These are phyloP conservation scores for Cydia amplana DNA, from an alignment of 1,140 invertebrate genomes.

Conservation along the genomic window DNA sequence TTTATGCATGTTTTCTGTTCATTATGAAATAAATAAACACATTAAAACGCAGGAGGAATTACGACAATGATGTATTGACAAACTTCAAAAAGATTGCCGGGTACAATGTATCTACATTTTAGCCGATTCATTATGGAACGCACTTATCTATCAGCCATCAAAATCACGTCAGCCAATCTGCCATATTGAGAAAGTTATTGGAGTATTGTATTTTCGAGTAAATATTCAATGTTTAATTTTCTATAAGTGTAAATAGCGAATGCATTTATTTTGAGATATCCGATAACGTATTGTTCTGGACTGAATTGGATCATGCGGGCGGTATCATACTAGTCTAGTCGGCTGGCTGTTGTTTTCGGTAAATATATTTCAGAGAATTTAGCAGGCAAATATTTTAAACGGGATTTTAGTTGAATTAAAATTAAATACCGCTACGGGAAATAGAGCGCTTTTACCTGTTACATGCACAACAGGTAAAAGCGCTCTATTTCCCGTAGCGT, in stretches of 20 bases:
- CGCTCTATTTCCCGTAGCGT: too few relatives aligned
- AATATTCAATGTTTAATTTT: not conserved
- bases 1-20: slow-evolving; percentile 20
- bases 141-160: too few relatives aligned
- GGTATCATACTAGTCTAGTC: not conserved
- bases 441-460: not conserved
- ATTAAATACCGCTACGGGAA: not conserved
- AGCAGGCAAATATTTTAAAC: not conserved
- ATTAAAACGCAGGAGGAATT: not conserved
- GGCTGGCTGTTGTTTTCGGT: not conserved
- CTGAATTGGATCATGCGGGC: slow-evolving; percentile 24
- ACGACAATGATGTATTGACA: not conserved
- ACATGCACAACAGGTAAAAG: too few relatives aligned
- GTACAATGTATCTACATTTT: not conserved
- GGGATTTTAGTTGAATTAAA: too few relatives aligned
- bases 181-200: not conserved
- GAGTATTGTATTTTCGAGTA: not conserved
- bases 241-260: not conserved
- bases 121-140: too few relatives aligned
- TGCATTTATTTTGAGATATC: slow-evolving; percentile 9
- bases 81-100: not conserved
- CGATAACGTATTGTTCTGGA: slow-evolving; percentile 19
- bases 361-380: not conserved
- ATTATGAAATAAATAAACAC: slow-evolving; percentile 13
- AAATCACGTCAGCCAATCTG: too few relatives aligned